Conservation (phyloP, 2,888 invertebrate genomes). For the Phengaris alcon region DNA sequence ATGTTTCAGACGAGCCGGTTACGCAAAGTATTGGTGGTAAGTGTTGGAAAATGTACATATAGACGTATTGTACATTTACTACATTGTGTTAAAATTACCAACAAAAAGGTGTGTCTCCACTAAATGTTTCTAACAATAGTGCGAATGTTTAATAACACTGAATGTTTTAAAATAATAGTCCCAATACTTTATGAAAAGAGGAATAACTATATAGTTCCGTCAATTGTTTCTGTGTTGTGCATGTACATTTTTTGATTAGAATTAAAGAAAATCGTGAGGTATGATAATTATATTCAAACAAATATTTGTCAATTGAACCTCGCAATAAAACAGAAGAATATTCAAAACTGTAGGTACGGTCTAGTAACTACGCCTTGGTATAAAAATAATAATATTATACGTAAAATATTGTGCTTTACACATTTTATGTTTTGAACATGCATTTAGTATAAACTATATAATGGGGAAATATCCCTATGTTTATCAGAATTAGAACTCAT, state of each 20-base stretch:
- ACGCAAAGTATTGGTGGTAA: constrained; percentile 71
- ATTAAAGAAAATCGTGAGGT: no score
- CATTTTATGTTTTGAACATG: no score
- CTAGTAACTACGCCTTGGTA: no score
- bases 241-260: background rate
- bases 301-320: no score
- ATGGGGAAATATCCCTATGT: no score
- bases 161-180: background rate
- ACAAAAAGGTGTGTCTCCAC: constrained; percentile 29
- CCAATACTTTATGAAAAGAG: constrained; percentile 4
- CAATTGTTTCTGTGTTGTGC: background rate
- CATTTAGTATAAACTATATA: no score
- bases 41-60: constrained; percentile 44
- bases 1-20: constrained; percentile 71
- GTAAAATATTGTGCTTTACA: no score
- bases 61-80: constrained; percentile 21
- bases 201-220: background rate
- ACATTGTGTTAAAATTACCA: constrained; percentile 31
- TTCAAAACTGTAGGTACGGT: no score
- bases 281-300: no score
- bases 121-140: constrained; percentile 17
- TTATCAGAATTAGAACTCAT: no score
- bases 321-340: no score
- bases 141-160: constrained; percentile 21
- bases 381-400: no score